Percentiles rank a stretch among this genome's conserved stretches.
Conservation (phyloP, 2,797 vertebrate genomes). For the Leucoraja ocellata region DNA sequence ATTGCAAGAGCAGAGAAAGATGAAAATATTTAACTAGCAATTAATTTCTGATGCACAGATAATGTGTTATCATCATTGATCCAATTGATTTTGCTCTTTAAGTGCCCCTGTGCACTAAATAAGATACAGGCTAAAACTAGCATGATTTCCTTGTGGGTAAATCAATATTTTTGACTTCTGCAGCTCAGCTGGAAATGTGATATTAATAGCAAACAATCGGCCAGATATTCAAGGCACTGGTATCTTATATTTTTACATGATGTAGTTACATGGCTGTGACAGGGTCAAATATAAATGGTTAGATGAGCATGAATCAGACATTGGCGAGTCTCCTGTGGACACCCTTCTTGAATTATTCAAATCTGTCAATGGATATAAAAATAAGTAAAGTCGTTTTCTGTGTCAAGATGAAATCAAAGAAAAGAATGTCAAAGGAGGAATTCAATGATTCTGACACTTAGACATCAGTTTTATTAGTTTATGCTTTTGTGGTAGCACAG, state of each 20-base stretch:
- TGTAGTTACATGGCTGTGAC: conserved; percentile 33
- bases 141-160: conserved; percentile 55
- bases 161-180: conserved; percentile 54
- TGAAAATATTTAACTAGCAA: conserved; percentile 38
- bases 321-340: conserved; percentile 33
- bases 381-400: conserved; percentile 33
- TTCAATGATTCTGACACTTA: conserved; percentile 34
- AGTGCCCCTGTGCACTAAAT: conserved; percentile 51
- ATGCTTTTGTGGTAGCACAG: conserved; percentile 8
- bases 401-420: conserved; percentile 38
- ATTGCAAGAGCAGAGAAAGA: conserved; percentile 22
- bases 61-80: conserved; percentile 50
- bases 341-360: conserved; percentile 36
- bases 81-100: conserved; percentile 50
- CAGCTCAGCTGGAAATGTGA: conserved; percentile 29
- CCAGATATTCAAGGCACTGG: conserved; percentile 24
- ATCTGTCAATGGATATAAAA: conserved; percentile 38
- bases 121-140: conserved; percentile 53
- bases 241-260: conserved; percentile 39
- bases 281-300: conserved; percentile 38
- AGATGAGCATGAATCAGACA: conserved; percentile 38
- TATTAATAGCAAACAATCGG: conserved; percentile 38
- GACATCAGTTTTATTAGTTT: conserved; percentile 36
- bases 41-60: conserved; percentile 37
- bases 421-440: conserved; percentile 32